phyloP scores from a whole-genome alignment of 2,888 invertebrate species.

The Biston stratarius region DNA sequence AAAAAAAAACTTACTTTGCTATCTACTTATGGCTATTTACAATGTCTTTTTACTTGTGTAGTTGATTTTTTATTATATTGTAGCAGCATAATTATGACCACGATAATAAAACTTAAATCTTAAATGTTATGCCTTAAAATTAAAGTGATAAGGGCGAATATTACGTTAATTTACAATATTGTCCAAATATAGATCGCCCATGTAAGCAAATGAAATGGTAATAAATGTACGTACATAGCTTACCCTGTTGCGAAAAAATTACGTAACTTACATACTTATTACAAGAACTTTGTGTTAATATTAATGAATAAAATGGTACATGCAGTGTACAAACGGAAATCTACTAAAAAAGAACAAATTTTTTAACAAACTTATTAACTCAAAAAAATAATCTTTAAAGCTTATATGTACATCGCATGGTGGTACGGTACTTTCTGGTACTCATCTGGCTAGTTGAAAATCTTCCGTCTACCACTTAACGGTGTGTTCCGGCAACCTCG shows the following conservation, averaged over 20 bases:
- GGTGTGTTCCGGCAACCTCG: too few species aligned
- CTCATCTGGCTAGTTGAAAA: too few species aligned
- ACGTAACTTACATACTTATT: conserved; percentile 29
- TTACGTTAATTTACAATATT: conserved; percentile 64
- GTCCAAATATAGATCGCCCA: conserved; percentile 61
- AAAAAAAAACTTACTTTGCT: conserved; percentile 60
- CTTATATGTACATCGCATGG: too few species aligned
- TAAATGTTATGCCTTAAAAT: conserved; percentile 25
- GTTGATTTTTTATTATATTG: conserved; percentile 22
- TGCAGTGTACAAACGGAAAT: not conserved
- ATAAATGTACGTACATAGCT: conserved; percentile 45
- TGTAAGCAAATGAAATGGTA: conserved; percentile 54
- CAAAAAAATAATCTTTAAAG: not conserved
- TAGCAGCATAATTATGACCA: conserved; percentile 11
- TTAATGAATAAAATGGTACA: not conserved
- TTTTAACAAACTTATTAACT: not conserved
- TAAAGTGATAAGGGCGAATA: conserved; percentile 56
- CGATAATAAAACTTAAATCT: conserved; percentile 13
- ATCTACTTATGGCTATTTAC: conserved; percentile 72
- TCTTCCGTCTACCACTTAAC: too few species aligned
- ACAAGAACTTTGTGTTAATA: not conserved
- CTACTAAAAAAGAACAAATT: not conserved
- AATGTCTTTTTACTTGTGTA: conserved; percentile 52
- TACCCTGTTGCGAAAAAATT: conserved; percentile 38
- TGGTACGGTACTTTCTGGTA: too few species aligned